Conservation (phyloP, 2,113 vertebrate species). For the Callionymus lyra region DNA sequence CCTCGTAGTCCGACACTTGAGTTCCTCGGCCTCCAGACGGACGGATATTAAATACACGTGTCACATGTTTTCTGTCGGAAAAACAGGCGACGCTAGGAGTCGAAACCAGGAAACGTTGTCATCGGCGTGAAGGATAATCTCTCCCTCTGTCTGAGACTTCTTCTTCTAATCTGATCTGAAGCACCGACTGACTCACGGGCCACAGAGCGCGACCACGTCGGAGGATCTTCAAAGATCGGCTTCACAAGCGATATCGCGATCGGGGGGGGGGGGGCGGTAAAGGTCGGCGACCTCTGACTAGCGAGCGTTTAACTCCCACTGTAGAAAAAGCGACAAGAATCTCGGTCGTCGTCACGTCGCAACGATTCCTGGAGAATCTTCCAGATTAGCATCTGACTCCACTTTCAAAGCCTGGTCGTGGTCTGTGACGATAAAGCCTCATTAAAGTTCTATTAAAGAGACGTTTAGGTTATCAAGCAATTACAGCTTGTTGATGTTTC, state of each 20-base stretch:
- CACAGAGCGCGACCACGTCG: slow-evolving; percentile 47
- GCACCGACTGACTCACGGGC: slow-evolving; percentile 34
- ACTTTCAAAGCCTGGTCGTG: too few species aligned
- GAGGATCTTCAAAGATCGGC: slow-evolving; percentile 54
- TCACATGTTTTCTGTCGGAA: slow-evolving; percentile 46
- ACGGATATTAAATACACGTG: slow-evolving; percentile 49
- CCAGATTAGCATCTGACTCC: too few species aligned
- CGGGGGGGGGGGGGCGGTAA: too few species aligned
- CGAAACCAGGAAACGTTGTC: slow-evolving; percentile 43
- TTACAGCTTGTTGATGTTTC: slow-evolving; percentile 46
- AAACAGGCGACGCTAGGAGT: slow-evolving; percentile 38
- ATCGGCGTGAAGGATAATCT: slow-evolving; percentile 40
- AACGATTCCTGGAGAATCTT: slow-evolving; percentile 7
- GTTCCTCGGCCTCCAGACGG: slow-evolving; percentile 45
- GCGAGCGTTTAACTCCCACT: slow-evolving; percentile 12
- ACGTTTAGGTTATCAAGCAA: slow-evolving; percentile 30
- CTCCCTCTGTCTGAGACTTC: slow-evolving; percentile 16
- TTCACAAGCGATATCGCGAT: slow-evolving; percentile 46
- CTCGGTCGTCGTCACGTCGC: slow-evolving; percentile 27
- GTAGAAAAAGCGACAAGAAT: slow-evolving; percentile 23
- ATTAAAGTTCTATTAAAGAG: slow-evolving; percentile 23
- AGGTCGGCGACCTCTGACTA: slow-evolving; percentile 38
- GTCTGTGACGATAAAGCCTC: not conserved
- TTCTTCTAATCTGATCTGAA: slow-evolving; percentile 45
- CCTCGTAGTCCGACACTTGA: slow-evolving; percentile 30